Evolutionary conservation across 2,113 vertebrate species (phyloP).

Genomic region (Rafetus swinhoei): DNA sequence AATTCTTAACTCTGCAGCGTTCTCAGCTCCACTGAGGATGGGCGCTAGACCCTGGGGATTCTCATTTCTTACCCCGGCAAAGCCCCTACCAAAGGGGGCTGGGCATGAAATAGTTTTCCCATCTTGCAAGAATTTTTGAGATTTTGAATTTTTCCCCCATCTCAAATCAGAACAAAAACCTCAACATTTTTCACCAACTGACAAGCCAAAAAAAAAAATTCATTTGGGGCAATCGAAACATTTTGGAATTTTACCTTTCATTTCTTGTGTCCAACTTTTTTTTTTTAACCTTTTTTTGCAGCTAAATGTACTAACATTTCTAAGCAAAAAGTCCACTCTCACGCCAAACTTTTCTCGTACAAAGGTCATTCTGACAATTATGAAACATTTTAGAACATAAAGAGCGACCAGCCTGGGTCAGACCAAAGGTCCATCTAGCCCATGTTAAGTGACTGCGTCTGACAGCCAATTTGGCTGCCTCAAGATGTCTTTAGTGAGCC

Average conservation of each 20-base stretch:
- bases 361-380: not conserved
- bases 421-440: too few relatives aligned
- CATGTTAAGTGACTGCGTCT: not conserved
- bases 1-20: not conserved
- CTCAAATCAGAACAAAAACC: not conserved
- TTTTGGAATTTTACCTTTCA: not conserved
- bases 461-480: not conserved
- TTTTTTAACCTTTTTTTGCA: not conserved
- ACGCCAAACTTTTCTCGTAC: not conserved
- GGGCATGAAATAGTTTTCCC: not conserved
- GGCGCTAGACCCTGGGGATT: not conserved
- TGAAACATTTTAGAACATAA: too few relatives aligned
- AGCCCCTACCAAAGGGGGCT: not conserved
- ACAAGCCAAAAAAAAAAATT: not conserved
- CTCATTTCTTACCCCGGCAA: not conserved
- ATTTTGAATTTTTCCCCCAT: not conserved
- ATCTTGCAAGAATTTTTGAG: not conserved
- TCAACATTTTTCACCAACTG: not conserved
- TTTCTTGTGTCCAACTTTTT: not conserved
- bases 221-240: not conserved
- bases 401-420: too few relatives aligned
- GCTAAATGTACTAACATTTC: not conserved
- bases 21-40: not conserved
- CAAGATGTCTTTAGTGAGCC: rapidly evolving
- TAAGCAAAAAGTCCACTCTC: not conserved